phyloP scores from a whole-genome alignment of 2,113 vertebrate genomes.

The Ascaphus truei region DNA sequence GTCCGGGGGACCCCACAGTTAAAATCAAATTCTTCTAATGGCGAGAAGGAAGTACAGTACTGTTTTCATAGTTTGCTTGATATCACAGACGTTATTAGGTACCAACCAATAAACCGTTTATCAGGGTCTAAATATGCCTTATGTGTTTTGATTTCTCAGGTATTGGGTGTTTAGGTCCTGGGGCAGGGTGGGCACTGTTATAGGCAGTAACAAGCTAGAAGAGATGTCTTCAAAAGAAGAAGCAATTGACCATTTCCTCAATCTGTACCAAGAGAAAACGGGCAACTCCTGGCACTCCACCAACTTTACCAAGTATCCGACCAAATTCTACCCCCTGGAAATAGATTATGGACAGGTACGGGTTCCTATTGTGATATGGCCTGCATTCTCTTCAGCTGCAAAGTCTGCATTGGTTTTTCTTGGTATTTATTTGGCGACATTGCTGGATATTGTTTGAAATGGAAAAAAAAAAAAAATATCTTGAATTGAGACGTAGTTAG shows the following conservation, averaged over 20 bases:
- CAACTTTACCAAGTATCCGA: constrained; percentile 93
- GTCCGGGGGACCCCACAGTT: too few species aligned
- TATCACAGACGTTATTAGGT: too few species aligned
- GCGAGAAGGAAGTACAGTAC: too few species aligned
- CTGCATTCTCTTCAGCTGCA: too few species aligned
- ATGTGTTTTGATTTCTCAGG: constrained; percentile 53
- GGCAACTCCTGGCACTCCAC: constrained; percentile 86
- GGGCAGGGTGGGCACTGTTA: constrained; percentile 94
- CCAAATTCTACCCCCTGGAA: constrained; percentile 95
- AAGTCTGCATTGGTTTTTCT: too few species aligned
- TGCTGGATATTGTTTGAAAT: neutral
- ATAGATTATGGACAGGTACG: constrained; percentile 96
- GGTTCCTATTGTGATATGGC: too few species aligned
- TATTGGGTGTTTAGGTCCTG: constrained; percentile 98
- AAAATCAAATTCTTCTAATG: too few species aligned
- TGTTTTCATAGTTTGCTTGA: too few species aligned
- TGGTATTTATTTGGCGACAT: neutral
- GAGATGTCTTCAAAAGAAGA: constrained; percentile 88
- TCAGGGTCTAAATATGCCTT: too few species aligned
- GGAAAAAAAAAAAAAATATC: too few species aligned
- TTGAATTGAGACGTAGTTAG: too few species aligned
- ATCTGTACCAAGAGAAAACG: constrained; percentile 92
- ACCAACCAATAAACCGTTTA: too few species aligned
- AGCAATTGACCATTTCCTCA: constrained; percentile 85
- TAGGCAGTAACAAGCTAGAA: constrained; percentile 93